Evolutionary conservation across 2,113 vertebrate species (phyloP).

Genomic region (Nerophis ophidion): DNA sequence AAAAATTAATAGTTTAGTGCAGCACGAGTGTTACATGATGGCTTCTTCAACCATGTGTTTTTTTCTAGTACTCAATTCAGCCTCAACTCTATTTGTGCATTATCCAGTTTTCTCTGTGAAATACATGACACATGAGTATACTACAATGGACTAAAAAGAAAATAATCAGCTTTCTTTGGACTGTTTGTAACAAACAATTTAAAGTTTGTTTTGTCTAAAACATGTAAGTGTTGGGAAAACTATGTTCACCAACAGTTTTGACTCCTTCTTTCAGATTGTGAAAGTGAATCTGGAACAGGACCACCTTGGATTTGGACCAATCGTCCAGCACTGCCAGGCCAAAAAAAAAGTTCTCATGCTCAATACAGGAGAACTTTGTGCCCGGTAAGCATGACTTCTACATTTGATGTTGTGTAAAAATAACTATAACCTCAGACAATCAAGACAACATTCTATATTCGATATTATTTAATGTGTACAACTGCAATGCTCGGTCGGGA

Average conservation of each 20-base stretch:
- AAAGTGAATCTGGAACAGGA: constrained; percentile 77
- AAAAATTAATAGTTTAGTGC: too few species aligned
- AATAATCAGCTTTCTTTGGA: too few species aligned
- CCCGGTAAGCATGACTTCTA: constrained; percentile 62
- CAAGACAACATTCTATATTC: not conserved
- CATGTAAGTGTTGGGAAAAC: not conserved
- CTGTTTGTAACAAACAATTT: too few species aligned
- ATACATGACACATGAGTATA: too few species aligned
- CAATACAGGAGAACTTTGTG: constrained; percentile 77
- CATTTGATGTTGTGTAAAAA: not conserved
- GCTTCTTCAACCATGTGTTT: too few species aligned
- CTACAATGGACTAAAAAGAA: too few species aligned
- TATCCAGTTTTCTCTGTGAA: too few species aligned
- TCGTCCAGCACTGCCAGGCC: constrained; percentile 66
- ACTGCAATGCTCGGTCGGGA: not conserved
- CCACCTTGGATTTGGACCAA: constrained; percentile 78
- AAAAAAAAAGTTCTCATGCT: constrained; percentile 66
- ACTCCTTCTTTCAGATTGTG: constrained; percentile 55
- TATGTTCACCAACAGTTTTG: not conserved
- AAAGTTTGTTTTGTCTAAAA: not conserved
- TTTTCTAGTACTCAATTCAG: too few species aligned
- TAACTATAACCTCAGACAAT: not conserved
- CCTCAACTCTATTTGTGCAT: too few species aligned
- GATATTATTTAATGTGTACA: not conserved
- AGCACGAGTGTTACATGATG: too few species aligned